Evolutionary conservation across 2,113 vertebrate genomes (phyloP).

Genomic region (Dipodomys merriami): DNA sequence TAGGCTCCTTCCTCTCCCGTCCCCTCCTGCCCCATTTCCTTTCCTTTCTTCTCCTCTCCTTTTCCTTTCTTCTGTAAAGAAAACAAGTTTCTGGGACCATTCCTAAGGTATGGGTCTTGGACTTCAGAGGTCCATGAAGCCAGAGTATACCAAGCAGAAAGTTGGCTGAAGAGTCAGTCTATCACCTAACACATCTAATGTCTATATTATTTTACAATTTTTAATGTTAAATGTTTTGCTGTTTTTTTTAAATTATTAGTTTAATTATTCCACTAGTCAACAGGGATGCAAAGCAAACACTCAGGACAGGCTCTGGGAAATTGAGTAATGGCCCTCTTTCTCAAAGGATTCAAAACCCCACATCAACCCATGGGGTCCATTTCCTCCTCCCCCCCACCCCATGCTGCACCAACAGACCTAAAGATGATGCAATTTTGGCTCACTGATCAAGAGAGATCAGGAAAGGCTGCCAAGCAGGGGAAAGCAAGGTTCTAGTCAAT

Average conservation of each 20-base stretch:
- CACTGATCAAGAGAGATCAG: neutral
- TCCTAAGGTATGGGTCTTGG: neutral
- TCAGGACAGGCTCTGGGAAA: neutral
- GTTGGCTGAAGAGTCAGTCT: neutral
- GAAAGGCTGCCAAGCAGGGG: neutral
- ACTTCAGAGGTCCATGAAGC: neutral
- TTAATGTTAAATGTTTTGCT: neutral
- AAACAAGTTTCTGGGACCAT: neutral
- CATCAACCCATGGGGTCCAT: neutral
- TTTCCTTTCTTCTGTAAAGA: neutral
- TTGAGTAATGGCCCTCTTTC: neutral
- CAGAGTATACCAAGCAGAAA: neutral
- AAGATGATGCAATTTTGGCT: neutral
- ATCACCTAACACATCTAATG: neutral
- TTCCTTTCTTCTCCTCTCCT: rapidly evolving
- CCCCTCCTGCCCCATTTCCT: too few species aligned
- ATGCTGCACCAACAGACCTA: neutral
- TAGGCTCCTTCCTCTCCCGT: too few species aligned
- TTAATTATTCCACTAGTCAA: neutral
- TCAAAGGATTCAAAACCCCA: neutral
- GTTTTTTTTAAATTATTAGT: neutral
- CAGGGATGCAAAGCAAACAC: neutral
- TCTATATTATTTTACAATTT: neutral
- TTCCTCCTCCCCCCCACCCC: neutral
- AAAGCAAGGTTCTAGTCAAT: neutral